Evolutionary conservation across 2,888 invertebrate genomes (phyloP).

Genomic region (Piscicola geometra): DNA sequence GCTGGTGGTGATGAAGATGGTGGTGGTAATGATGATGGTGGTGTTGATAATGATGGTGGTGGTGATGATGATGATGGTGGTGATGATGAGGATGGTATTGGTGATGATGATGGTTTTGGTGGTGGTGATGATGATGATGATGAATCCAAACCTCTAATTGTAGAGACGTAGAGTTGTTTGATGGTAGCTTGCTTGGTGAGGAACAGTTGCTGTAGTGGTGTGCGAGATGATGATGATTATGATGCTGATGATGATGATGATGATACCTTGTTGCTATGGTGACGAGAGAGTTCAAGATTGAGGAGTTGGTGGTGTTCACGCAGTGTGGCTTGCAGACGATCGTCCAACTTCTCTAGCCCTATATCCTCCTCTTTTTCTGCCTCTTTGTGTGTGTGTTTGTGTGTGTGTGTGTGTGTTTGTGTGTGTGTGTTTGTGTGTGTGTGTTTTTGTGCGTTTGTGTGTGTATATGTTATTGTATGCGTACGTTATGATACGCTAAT

Average conservation of each 20-base stretch:
- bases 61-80: too few species aligned
- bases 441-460: background rate
- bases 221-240: background rate
- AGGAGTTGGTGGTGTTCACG: background rate
- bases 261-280: background rate
- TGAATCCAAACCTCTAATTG: background rate
- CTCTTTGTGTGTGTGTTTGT: too few species aligned
- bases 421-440: background rate
- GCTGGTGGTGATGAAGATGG: too few species aligned
- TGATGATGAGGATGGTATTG: too few species aligned
- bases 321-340: background rate
- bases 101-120: too few species aligned
- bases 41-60: too few species aligned
- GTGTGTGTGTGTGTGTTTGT: background rate
- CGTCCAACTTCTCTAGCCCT: background rate
- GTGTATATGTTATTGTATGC: background rate
- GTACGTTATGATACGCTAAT: background rate
- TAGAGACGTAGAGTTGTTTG: background rate
- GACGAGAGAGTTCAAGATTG: background rate
- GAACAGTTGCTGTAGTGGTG: background rate
- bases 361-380: background rate
- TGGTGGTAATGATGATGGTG: too few species aligned
- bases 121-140: too few species aligned
- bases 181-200: background rate
- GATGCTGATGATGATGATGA: too few species aligned